Conservation (phyloP, 92 coral and sea anemone genomes). For the Siderastrea radians region DNA sequence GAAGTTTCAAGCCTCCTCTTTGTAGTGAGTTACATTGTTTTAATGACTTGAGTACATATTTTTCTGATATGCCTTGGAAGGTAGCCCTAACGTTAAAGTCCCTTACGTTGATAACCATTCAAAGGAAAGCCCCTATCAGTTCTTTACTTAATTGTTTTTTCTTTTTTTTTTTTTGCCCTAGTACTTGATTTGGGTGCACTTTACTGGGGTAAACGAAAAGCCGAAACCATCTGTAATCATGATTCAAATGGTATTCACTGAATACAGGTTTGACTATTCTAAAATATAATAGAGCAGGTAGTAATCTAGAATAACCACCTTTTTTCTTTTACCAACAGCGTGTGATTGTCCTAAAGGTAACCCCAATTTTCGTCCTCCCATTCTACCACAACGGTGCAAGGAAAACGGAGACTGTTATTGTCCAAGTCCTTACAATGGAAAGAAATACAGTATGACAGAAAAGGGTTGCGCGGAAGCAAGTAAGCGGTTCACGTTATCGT, state of each 20-base stretch:
- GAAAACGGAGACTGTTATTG: slow-evolving; percentile 66
- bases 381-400: slow-evolving; percentile 57
- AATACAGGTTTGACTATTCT: background rate
- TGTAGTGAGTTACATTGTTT: slow-evolving; percentile 49
- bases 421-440: slow-evolving; percentile 23
- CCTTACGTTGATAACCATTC: too few relatives aligned
- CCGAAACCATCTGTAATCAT: too few relatives aligned
- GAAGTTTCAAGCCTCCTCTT: slow-evolving; percentile 52
- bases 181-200: too few relatives aligned
- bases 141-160: too few relatives aligned
- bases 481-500: background rate
- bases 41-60: too few relatives aligned
- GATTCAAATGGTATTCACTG: background rate
- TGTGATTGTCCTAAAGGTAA: slow-evolving; percentile 77
- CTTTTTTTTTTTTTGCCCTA: too few relatives aligned
- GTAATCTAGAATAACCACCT: too few relatives aligned
- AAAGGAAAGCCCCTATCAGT: too few relatives aligned
- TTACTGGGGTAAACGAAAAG: too few relatives aligned
- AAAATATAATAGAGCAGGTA: too few relatives aligned
- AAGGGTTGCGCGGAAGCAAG: slow-evolving; percentile 43
- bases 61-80: too few relatives aligned
- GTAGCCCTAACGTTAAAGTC: too few relatives aligned
- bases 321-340: slow-evolving; percentile 16
- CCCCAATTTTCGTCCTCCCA: slow-evolving; percentile 43
- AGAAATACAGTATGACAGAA: background rate